Percentiles rank a stretch among this genome's conserved stretches.
Conservation (phyloP, 2,888 invertebrate genomes). For the Subacronicta megacephala region DNA sequence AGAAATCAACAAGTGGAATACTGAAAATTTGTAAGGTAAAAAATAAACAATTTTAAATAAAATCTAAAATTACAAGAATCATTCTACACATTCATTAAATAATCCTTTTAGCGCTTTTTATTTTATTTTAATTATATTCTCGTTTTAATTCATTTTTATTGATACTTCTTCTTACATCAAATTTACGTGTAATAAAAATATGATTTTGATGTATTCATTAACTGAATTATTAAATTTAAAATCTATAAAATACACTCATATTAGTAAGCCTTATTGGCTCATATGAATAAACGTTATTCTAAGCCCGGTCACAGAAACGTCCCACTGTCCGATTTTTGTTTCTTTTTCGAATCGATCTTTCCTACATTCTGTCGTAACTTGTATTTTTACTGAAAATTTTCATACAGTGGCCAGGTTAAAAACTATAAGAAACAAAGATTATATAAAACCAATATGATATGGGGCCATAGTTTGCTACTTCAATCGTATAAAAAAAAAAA, state of each 20-base stretch:
- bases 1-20: constrained; percentile 51
- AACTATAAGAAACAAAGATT: too few relatives aligned
- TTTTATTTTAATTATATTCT: background rate
- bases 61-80: constrained; percentile 9
- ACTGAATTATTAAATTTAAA: constrained; percentile 12
- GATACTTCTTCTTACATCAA: too few relatives aligned
- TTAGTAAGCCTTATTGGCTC: constrained; percentile 4
- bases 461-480: too few relatives aligned
- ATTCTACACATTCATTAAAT: constrained; percentile 14
- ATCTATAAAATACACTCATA: constrained; percentile 15
- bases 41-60: constrained; percentile 23
- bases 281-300: background rate
- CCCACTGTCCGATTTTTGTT: too few relatives aligned
- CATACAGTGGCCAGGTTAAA: too few relatives aligned
- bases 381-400: too few relatives aligned
- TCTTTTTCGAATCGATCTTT: too few relatives aligned
- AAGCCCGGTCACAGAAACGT: too few relatives aligned
- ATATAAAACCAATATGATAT: too few relatives aligned
- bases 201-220: background rate
- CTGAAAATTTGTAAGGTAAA: constrained; percentile 33
- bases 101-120: too few relatives aligned
- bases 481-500: too few relatives aligned
- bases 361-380: too few relatives aligned
- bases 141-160: background rate
- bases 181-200: constrained; percentile 12